Conservation (phyloP, 2,797 vertebrate genomes). For the Pangasius krempfi region DNA sequence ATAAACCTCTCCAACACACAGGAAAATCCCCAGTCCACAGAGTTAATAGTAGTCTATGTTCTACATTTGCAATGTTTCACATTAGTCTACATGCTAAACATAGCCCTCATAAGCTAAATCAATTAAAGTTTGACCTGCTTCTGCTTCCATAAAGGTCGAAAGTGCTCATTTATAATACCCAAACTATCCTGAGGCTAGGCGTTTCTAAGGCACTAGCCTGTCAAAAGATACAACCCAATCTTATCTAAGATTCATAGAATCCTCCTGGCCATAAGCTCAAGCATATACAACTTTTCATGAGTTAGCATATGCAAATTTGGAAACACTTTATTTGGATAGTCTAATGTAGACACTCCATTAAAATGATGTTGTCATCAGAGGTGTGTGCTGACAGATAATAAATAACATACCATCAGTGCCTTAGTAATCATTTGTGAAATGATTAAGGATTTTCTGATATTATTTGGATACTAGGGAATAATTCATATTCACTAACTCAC, state of each 20-base stretch:
- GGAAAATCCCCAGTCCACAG: not conserved
- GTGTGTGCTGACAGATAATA: not conserved
- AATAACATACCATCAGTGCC: not conserved
- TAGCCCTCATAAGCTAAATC: conserved; percentile 25
- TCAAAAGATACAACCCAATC: not conserved
- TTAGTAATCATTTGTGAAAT: not conserved
- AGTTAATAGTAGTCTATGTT: not conserved
- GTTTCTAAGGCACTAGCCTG: conserved; percentile 12
- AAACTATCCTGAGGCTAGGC: conserved; percentile 26
- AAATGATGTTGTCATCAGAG: not conserved
- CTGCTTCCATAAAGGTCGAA: conserved; percentile 23
- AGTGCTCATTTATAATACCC: conserved; percentile 29
- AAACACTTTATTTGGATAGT: not conserved
- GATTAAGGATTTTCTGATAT: not conserved
- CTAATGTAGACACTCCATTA: not conserved
- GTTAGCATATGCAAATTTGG: not conserved
- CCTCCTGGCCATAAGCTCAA: not conserved
- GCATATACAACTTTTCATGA: not conserved
- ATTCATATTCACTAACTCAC: not conserved
- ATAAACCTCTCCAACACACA: not conserved
- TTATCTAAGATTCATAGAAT: conserved; percentile 15
- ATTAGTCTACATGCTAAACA: not conserved
- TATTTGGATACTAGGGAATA: not conserved
- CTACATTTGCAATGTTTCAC: not conserved
- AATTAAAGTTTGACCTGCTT: conserved; percentile 24